Conservation (phyloP, 53 echinoderm and acorn worm species). For the Zoroaster sp. region DNA sequence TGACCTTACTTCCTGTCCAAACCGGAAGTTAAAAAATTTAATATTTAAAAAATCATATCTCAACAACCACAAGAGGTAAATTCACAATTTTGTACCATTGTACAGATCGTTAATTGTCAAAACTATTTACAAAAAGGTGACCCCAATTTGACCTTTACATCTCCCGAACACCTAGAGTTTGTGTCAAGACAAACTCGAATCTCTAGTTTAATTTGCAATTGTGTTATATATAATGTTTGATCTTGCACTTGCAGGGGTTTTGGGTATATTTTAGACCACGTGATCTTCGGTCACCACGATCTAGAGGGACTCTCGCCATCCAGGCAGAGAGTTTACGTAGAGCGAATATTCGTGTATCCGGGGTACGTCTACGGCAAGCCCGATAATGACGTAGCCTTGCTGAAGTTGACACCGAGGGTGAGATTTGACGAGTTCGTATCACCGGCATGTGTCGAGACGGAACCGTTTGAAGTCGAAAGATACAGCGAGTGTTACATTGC, state of each 20-base stretch:
- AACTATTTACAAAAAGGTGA: too few relatives aligned
- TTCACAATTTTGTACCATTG: too few relatives aligned
- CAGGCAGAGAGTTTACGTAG: slow-evolving; percentile 54
- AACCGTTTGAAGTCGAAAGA: slow-evolving; percentile 23
- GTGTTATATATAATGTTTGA: too few relatives aligned
- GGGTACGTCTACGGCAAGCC: slow-evolving; percentile 27
- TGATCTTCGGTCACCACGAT: slow-evolving; percentile 63
- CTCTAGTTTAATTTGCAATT: too few relatives aligned
- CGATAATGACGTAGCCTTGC: slow-evolving; percentile 76
- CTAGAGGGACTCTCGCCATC: slow-evolving; percentile 30
- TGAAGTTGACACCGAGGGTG: slow-evolving; percentile 62
- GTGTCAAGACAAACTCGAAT: too few relatives aligned
- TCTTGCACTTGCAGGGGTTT: slow-evolving; percentile 9
- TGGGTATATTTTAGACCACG: slow-evolving; percentile 17
- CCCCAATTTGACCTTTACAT: too few relatives aligned
- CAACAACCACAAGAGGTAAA: too few relatives aligned
- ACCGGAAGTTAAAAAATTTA: too few relatives aligned
- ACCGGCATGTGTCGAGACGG: slow-evolving; percentile 69
- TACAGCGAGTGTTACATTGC: slow-evolving; percentile 75
- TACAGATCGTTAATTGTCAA: too few relatives aligned
- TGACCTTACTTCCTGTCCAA: too few relatives aligned
- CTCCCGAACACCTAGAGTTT: too few relatives aligned
- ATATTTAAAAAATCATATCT: too few relatives aligned
- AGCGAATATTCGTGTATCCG: slow-evolving; percentile 54
- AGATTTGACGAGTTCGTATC: slow-evolving; percentile 65